These are phyloP conservation scores for Euura saliciscinereae DNA, from an alignment of 1,140 invertebrate genomes.

Conservation along the genomic window DNA sequence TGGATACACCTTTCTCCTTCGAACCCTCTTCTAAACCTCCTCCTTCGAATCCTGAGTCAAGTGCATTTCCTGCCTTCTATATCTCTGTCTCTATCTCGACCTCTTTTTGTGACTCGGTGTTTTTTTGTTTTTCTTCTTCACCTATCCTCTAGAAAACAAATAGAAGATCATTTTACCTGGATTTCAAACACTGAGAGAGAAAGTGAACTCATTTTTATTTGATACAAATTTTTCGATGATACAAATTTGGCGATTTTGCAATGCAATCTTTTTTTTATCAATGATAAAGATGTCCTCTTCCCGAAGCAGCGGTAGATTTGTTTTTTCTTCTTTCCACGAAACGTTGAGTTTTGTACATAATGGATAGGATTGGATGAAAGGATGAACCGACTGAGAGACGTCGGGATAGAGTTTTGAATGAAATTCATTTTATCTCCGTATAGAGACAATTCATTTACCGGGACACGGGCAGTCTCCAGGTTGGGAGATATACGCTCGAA, in stretches of 20 bases:
- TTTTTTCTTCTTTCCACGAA: no score
- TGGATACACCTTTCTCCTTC: neutral
- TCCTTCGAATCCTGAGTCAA: constrained; percentile 45
- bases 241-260: no score
- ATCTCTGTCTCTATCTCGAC: neutral
- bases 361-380: neutral
- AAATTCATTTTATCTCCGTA: neutral
- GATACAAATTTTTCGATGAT: no score
- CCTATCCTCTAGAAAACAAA: neutral
- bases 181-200: no score
- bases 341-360: neutral
- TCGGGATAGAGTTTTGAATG: neutral
- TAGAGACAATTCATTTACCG: neutral
- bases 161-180: no score
- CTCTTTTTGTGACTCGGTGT: neutral
- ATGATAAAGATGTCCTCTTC: no score
- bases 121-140: neutral
- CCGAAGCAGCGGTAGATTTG: no score
- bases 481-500: neutral
- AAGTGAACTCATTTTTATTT: no score
- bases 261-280: no score
- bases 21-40: constrained; percentile 8
- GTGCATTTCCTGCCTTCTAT: constrained; percentile 54
- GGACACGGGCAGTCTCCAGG: neutral
- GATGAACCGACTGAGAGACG: neutral